A percentile compares a stretch with the other conserved stretches of the same genome.
Evolutionary conservation across 1,140 invertebrate species (phyloP).

Genomic region (Tetramorium simillimum): DNA sequence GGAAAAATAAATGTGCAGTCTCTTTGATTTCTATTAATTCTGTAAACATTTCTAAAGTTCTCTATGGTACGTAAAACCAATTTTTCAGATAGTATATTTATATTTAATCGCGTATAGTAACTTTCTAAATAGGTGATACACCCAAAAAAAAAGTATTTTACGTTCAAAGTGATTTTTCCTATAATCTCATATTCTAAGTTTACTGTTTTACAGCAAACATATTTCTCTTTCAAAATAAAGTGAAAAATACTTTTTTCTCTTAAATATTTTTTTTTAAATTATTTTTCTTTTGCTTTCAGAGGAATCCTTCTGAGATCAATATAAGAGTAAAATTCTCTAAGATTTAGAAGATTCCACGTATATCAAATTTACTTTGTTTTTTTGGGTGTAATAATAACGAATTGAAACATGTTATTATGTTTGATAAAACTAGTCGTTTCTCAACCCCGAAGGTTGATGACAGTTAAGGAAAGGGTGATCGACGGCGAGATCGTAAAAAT

Average conservation of each 20-base stretch:
- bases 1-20: neutral
- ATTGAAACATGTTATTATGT: conserved; percentile 25
- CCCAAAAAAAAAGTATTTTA: too few species aligned
- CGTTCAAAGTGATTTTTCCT: too few species aligned
- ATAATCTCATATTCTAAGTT: too few species aligned
- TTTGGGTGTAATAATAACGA: neutral
- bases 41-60: neutral
- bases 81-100: neutral
- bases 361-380: too few species aligned
- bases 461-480: neutral
- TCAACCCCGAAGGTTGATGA: neutral
- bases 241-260: too few species aligned
- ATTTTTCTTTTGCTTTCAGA: too few species aligned
- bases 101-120: neutral
- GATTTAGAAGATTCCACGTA: too few species aligned
- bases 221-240: too few species aligned
- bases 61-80: neutral
- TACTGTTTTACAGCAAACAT: too few species aligned
- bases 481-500: conserved; percentile 41
- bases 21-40: neutral
- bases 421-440: neutral
- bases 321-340: too few species aligned
- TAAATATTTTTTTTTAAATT: too few species aligned
- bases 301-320: too few species aligned
- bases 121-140: neutral